Evolutionary conservation across 2,888 invertebrate species (phyloP).

Genomic region (Epinotia ramella): DNA sequence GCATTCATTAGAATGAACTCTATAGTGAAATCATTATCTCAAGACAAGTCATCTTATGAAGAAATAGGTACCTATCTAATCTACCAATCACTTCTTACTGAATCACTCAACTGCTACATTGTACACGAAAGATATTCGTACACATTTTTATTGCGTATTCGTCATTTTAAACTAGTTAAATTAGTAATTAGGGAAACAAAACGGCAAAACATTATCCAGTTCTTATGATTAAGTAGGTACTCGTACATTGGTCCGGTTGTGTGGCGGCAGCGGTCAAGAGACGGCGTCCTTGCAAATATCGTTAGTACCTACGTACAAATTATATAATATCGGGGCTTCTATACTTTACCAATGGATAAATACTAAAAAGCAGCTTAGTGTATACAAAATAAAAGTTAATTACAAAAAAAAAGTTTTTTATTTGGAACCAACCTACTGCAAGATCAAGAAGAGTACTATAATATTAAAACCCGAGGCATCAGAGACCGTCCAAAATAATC

Average conservation of each 20-base stretch:
- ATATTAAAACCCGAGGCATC: not conserved
- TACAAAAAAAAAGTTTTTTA: too few relatives aligned
- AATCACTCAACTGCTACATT: not conserved
- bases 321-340: slow-evolving; percentile 21
- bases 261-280: slow-evolving; percentile 18
- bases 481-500: not conserved
- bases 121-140: too few relatives aligned
- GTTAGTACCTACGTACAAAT: slow-evolving; percentile 9
- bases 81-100: not conserved
- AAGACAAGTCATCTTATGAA: not conserved
- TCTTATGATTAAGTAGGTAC: slow-evolving; percentile 10
- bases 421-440: too few relatives aligned
- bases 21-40: slow-evolving; percentile 2
- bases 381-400: too few relatives aligned
- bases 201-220: slow-evolving; percentile 31
- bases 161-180: not conserved
- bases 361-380: too few relatives aligned
- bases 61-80: too few relatives aligned
- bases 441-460: too few relatives aligned
- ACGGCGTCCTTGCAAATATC: slow-evolving; percentile 31
- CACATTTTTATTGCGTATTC: not conserved
- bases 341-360: not conserved
- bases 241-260: slow-evolving; percentile 25
- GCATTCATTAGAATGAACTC: slow-evolving; percentile 13
- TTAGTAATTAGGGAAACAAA: slow-evolving; percentile 25